Conservation (phyloP, 2,888 invertebrate genomes). For the Patella depressa region DNA sequence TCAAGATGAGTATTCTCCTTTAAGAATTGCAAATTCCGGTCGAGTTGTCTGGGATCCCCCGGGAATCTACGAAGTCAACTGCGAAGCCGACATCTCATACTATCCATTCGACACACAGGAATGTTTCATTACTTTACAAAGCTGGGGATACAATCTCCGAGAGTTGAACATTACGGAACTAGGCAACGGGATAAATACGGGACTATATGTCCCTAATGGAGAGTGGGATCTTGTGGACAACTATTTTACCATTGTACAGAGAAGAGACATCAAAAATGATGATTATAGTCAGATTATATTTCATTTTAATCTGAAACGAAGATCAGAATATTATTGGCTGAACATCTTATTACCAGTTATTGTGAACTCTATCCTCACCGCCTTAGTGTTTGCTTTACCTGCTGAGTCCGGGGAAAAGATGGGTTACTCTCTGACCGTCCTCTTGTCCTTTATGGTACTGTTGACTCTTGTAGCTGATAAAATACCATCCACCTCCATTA, state of each 20-base stretch:
- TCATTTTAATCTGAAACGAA: constrained; percentile 29
- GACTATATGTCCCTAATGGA: constrained; percentile 17
- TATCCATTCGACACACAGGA: constrained; percentile 42
- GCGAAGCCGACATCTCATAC: constrained; percentile 38
- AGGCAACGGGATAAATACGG: constrained; percentile 13
- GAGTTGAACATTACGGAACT: constrained; percentile 25
- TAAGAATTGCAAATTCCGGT: constrained; percentile 26
- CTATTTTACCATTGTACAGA: background rate
- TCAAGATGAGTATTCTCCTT: constrained; percentile 30
- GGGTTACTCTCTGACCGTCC: constrained; percentile 42
- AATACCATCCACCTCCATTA: constrained; percentile 44
- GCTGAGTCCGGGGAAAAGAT: constrained; percentile 43
- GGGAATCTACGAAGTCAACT: constrained; percentile 31
- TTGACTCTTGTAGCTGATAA: constrained; percentile 41
- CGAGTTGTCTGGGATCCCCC: constrained; percentile 37
- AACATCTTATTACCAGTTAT: constrained; percentile 40
- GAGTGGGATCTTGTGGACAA: constrained; percentile 22
- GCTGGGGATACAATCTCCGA: constrained; percentile 29
- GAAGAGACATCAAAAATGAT: background rate
- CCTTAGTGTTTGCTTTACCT: constrained; percentile 40
- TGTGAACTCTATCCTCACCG: constrained; percentile 36
- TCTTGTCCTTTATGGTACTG: constrained; percentile 43
- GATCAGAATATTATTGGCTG: constrained; percentile 32
- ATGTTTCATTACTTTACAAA: constrained; percentile 29
- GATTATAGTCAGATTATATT: background rate